Evolutionary conservation across 2,113 vertebrate genomes (phyloP).

Genomic region (Pithys albifrons): DNA sequence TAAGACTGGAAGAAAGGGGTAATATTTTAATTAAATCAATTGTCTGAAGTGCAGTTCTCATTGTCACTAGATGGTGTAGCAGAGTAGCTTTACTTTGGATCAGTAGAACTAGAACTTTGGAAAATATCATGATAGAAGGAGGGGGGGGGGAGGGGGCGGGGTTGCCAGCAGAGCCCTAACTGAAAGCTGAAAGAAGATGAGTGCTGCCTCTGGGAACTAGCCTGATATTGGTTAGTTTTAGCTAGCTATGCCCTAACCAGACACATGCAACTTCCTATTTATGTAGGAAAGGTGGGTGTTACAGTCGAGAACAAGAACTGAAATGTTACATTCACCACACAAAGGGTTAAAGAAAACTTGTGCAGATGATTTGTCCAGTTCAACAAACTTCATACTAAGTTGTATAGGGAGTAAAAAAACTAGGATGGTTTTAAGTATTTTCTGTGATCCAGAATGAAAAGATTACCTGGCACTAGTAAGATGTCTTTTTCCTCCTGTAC

Average conservation of each 20-base stretch:
- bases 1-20: background rate
- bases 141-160: rapidly evolving
- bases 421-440: background rate
- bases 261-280: background rate
- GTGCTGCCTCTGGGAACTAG: background rate
- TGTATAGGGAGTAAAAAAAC: background rate
- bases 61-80: conserved; percentile 67
- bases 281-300: background rate
- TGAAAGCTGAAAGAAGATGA: background rate
- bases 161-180: background rate
- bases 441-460: background rate
- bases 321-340: background rate
- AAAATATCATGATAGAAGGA: background rate
- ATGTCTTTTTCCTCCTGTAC: background rate
- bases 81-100: conserved; percentile 56
- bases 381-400: background rate
- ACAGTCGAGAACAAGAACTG: background rate
- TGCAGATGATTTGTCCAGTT: background rate
- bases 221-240: background rate
- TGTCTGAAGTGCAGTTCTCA: conserved; percentile 11
- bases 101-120: conserved; percentile 15
- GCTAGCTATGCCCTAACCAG: background rate
- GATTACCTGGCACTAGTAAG: background rate
- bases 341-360: background rate
- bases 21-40: conserved; percentile 16